Evolutionary conservation across 2,888 invertebrate species (phyloP), one percentile per base, ranked within the genome.

Genomic region (Julus scanicus): DNA sequence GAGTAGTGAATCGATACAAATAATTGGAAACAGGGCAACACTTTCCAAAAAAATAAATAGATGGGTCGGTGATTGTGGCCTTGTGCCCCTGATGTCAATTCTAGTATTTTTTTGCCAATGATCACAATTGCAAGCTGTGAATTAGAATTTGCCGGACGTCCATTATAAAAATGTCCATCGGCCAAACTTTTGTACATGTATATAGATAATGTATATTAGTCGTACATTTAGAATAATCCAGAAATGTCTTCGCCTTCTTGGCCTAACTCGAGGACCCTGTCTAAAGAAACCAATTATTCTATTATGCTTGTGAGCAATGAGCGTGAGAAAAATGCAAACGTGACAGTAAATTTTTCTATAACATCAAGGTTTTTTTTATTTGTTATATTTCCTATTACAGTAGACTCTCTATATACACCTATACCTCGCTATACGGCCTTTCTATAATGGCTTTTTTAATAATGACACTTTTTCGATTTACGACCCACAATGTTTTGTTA

Each of bases 121-220:
- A 29, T 71, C 71, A 71, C 71, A 29, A 29, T 29, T 29, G 63
- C 71, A 71, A 9, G 11, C 4, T 71, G 29, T 29, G 29, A 29
- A 71, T 71, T 71, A 71, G 71, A 71, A 71, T 29, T 71, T 29
- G 29, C 29, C 3, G 29, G 29, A 71, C 20, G 71, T 71, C 29
- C 71, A 29, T 11, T 29, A 29, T 63, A 20, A 9, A 29, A 71
- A 37, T 29, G 20, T 20, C 63, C 13, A n/a, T 71, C 29, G 29
- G 71, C 71, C 71, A 71, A 71, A 71, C 71, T 71, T 71, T 71
- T 71, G 71, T 71, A 71, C 71, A 5, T 71, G 71, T 71, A 71
- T 29, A 71, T 71, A 71, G 71, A 11, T 29, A 29, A 71, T 71
- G 71, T 71, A 71, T 71, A 71, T 71, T 71, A 71, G 71, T 71